Base-by-base conservation (phyloP, 2,797 vertebrate genomes). In the Melanotaenia boesemani region DNA sequence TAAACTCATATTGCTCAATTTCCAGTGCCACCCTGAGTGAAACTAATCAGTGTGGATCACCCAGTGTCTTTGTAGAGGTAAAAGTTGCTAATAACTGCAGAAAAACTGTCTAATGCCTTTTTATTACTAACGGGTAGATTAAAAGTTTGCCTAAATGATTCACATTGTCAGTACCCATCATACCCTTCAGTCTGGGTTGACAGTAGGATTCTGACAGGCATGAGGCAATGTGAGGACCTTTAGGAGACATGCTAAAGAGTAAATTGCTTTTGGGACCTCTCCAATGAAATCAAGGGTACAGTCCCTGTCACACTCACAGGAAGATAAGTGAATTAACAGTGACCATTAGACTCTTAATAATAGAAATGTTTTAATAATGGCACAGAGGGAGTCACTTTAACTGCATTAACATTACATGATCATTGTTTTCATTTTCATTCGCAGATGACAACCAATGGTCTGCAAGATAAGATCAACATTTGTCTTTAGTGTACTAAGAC, bases 321-420 rank as follows among this genome's bases (percentile, higher is more conserved):
- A 87, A 76, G 74, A 77, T 59, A 46, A 85, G 85, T 76, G 76
- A 86, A 86, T 85, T 87, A 92, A 70, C 78, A 87, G 83, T 93
- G 91, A 92, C 91, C 90, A 93, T 93, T 93, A 92, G 88, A 87
- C 77, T 65, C 85, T 94, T 88, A 93, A 92, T 93, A 89, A 94
- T 93, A 91, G 61, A 93, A 85, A 88, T 87, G 71, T 85, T 92
- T 90, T 88, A 91, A 93, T 93, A 91, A 91, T 64, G 83, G 80
- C 89, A 83, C 79, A 78, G 73, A 87, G 88, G 91, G 88, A 92
- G 85, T 86, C 84, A 88, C 86, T 93, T 93, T 85, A 83, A 79
- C 72, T 60, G 36, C 86, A 93, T 93, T 92, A 94, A 91, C 83
- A 90, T 91, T 92, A 91, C 82, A 93, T 90, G 88, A 91, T 82